phyloP scores from a whole-genome alignment of 2,888 invertebrate species.

The Platycheirus albimanus region DNA sequence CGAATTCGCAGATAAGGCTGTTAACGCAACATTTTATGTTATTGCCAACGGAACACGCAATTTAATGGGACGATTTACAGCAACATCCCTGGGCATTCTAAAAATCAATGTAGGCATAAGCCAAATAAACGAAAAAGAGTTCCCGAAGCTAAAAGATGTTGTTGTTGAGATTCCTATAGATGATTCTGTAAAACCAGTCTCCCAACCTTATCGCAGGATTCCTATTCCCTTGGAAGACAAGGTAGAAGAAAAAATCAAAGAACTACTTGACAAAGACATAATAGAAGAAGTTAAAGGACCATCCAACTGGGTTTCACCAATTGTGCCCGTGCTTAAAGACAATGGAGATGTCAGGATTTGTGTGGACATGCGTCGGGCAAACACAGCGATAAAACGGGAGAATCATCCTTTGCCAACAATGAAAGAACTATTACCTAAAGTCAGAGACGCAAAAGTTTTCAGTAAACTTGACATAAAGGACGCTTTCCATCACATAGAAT shows the following conservation, averaged over 20 bases:
- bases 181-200: constrained; percentile 15
- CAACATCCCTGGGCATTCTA: constrained; percentile 22
- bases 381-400: constrained; percentile 6
- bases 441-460: constrained; percentile 64
- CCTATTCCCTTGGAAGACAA: constrained; percentile 23
- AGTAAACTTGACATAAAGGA: constrained; percentile 74
- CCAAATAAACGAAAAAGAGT: constrained; percentile 8
- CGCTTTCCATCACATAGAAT: constrained; percentile 14
- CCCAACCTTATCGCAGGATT: constrained; percentile 12
- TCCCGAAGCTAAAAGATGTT: constrained; percentile 8
- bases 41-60: constrained; percentile 11
- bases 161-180: constrained; percentile 19
- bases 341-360: constrained; percentile 5
- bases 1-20: background rate
- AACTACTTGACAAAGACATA: constrained; percentile 10
- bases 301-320: constrained; percentile 21
- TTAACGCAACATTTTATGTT: background rate
- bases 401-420: constrained; percentile 30
- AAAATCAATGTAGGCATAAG: constrained; percentile 21
- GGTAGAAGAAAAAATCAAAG: constrained; percentile 7
- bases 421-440: constrained; percentile 14
- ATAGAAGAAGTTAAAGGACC: constrained; percentile 18
- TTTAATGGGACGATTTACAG: constrained; percentile 15
- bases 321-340: background rate
- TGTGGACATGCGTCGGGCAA: constrained; percentile 3